Evolutionary conservation across 2,113 vertebrate genomes (phyloP).

Genomic region (Daphoenositta chrysoptera): DNA sequence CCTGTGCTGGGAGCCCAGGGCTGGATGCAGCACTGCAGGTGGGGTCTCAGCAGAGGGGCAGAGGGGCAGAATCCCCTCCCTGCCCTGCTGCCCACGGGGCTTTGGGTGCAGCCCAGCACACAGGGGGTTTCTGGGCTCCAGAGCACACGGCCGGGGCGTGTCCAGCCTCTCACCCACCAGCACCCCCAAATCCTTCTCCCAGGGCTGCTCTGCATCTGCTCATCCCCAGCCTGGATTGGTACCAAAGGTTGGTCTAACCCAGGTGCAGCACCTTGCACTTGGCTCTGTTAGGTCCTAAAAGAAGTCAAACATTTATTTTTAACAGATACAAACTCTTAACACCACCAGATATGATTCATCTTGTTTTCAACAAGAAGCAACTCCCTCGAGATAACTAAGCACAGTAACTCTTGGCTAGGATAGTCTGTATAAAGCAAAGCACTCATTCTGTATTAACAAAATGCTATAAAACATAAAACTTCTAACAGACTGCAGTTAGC

Average conservation of each 20-base stretch:
- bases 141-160: not conserved
- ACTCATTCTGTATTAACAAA: not conserved
- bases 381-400: not conserved
- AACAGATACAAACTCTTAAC: not conserved
- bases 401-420: not conserved
- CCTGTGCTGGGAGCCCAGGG: not conserved
- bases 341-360: not conserved
- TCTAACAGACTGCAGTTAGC: not conserved
- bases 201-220: not conserved
- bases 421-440: not conserved
- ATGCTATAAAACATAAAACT: not conserved
- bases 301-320: not conserved
- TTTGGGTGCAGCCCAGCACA: not conserved
- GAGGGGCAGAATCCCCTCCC: not conserved
- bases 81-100: not conserved
- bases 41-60: not conserved
- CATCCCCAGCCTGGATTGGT: not conserved
- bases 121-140: not conserved
- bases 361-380: not conserved
- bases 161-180: not conserved
- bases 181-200: not conserved
- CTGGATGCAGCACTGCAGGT: not conserved
- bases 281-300: not conserved
- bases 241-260: fast-evolving
- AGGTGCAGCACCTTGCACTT: not conserved